phyloP scores from a whole-genome alignment of 2,113 vertebrate species.

The Gadus chalcogrammus region DNA sequence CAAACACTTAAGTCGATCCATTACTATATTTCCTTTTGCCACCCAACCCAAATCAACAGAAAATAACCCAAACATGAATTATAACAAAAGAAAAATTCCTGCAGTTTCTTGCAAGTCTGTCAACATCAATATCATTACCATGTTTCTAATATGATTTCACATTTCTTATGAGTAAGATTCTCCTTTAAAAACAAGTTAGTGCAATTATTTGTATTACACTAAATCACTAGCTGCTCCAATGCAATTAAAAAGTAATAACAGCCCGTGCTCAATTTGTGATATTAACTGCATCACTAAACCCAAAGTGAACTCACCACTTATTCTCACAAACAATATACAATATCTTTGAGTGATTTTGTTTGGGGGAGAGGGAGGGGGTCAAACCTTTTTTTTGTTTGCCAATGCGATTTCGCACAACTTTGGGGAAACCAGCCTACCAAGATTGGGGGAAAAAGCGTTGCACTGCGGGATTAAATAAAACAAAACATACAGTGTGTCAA shows the following conservation, averaged over 20 bases:
- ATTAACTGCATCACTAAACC: conserved; percentile 70
- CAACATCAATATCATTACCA: conserved; percentile 71
- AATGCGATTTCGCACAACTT: conserved; percentile 74
- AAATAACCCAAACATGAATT: conserved; percentile 62
- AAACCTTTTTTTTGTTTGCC: conserved; percentile 49
- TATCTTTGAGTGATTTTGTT: conserved; percentile 61
- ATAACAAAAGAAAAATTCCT: conserved; percentile 45
- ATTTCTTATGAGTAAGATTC: conserved; percentile 67
- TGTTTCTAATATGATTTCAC: conserved; percentile 74
- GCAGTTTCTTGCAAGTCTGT: conserved; percentile 69
- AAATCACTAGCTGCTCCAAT: conserved; percentile 77
- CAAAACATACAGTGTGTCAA: conserved; percentile 68
- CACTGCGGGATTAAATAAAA: conserved; percentile 74
- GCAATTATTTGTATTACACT: conserved; percentile 75
- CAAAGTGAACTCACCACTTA: conserved; percentile 74
- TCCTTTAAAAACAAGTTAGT: conserved; percentile 73
- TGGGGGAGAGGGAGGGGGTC: too few species aligned
- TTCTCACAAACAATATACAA: conserved; percentile 63
- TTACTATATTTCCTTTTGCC: conserved; percentile 68
- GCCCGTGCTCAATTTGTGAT: conserved; percentile 71
- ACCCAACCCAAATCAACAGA: conserved; percentile 69
- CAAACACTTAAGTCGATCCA: conserved; percentile 72
- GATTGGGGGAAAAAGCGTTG: conserved; percentile 68
- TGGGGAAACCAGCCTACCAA: conserved; percentile 72
- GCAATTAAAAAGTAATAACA: conserved; percentile 57